Evolutionary conservation across 1,140 invertebrate species (phyloP).

Genomic region (Goniozus legneri): DNA sequence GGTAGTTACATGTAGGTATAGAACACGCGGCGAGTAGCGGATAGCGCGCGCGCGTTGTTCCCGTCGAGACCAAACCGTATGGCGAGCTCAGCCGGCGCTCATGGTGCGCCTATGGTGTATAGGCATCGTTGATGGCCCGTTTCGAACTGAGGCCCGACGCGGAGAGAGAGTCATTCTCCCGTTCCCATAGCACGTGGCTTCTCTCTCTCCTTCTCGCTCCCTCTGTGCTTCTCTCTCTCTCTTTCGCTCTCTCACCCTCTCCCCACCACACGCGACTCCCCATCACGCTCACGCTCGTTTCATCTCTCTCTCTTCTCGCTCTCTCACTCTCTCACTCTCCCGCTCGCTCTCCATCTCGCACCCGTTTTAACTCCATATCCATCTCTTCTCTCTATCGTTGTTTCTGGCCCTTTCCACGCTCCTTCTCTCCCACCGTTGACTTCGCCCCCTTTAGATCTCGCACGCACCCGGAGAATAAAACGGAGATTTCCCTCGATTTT

Average conservation of each 20-base stretch:
- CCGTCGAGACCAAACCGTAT: too few relatives aligned
- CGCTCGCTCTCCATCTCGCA: constrained; percentile 4
- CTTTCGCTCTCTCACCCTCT: constrained; percentile 13
- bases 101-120: constrained; percentile 44
- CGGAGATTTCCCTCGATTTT: too few relatives aligned
- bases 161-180: constrained; percentile 40
- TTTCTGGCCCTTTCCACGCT: constrained; percentile 4
- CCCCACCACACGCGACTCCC: constrained; percentile 11
- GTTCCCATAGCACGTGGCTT: constrained; percentile 51
- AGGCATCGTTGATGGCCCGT: constrained; percentile 48
- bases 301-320: too few relatives aligned
- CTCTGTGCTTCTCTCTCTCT: constrained; percentile 6
- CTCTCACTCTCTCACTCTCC: constrained; percentile 6
- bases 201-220: constrained; percentile 20
- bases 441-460: too few relatives aligned
- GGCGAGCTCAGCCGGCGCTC: too few relatives aligned
- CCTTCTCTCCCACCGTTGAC: neutral
- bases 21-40: too few relatives aligned
- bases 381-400: neutral
- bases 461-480: too few relatives aligned
- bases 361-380: neutral
- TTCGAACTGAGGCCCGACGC: constrained; percentile 44
- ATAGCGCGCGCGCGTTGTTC: too few relatives aligned
- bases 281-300: constrained; percentile 7
- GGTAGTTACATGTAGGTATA: too few relatives aligned